Base-by-base conservation (phyloP, 2,113 vertebrate genomes). In the Gallinago paraguaiae region DNA sequence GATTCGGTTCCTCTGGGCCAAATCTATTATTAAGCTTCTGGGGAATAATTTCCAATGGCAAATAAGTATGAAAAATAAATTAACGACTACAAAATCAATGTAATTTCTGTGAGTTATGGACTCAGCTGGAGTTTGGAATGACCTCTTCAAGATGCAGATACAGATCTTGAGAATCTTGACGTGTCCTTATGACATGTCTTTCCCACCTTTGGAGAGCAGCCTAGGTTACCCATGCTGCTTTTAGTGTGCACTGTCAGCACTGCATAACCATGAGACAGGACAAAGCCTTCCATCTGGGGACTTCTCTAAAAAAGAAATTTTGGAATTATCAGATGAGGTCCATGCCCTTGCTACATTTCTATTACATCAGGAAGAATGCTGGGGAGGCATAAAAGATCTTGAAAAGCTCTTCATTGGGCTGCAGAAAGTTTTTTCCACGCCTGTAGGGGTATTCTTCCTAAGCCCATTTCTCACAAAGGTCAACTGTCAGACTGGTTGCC, bases 11-110 rank as follows among this genome's bases (percentile, higher is more conserved):
- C 71, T 65, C 35, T 70, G 31, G 33, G 57, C 61, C 78, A 87
- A 61, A 79, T 59, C 56, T 87, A 61, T 93, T 87, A 53, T 74
- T 56, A 85, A 76, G 23, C 10, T 65, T 93, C 64, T 37, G 30
- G 19, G 45, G 33, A 69, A 48, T 69, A 53, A 37, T 65, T 89
- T 76, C 33, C 69, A 72, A 37, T n/a, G 50, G 41, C 24, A 89
- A 68, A 53, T 67, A 95, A 59, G 68, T 67, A 77, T 3, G 31
- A 79, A 56, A 82, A 87, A 65, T 46, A 50, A 64, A 71, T 37
- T 8, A 43, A 37, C 0, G 0, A 30, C 70, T 76, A 30, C 41
- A 80, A 77, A 82, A 80, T 64, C 56, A 53, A 2, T 39, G 15
- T 54, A 20, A 50, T 63, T 54, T 61, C 39, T 39, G 33, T 14